Evolutionary conservation across 2,113 vertebrate genomes (phyloP).

Genomic region (Anhinga anhinga): DNA sequence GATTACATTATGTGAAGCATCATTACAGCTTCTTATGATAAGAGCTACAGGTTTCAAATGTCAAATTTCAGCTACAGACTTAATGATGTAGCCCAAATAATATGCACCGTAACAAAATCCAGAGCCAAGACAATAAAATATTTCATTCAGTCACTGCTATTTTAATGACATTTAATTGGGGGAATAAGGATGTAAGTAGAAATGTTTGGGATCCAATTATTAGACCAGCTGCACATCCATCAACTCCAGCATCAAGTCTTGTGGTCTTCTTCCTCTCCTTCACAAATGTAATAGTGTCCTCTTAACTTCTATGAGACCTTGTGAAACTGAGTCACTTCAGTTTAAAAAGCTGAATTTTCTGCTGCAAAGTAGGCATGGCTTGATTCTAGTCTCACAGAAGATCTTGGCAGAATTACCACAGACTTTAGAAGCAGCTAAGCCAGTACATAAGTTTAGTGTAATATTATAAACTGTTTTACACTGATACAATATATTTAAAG

Average conservation of each 20-base stretch:
- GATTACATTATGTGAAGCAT: not conserved
- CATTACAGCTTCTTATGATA: not conserved
- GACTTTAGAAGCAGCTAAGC: not conserved
- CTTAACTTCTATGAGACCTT: not conserved
- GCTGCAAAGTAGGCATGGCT: not conserved
- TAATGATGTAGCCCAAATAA: not conserved
- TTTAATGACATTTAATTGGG: not conserved
- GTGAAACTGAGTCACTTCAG: not conserved
- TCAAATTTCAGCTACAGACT: not conserved
- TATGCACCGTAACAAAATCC: not conserved
- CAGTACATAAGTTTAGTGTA: not conserved
- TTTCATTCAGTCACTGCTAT: not conserved
- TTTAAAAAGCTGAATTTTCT: not conserved
- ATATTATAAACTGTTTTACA: not conserved
- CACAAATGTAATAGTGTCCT: not conserved
- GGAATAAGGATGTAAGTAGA: not conserved
- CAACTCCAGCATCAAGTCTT: not conserved
- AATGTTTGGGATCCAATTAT: not conserved
- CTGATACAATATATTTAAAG: not conserved
- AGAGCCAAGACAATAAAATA: not conserved
- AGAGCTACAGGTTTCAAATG: not conserved
- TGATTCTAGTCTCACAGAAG: not conserved
- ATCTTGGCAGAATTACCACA: not conserved
- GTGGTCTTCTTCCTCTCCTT: not conserved
- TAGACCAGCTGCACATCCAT: not conserved